Base-by-base conservation (phyloP, 2,113 vertebrate genomes). In the Catharus fuscescens region DNA sequence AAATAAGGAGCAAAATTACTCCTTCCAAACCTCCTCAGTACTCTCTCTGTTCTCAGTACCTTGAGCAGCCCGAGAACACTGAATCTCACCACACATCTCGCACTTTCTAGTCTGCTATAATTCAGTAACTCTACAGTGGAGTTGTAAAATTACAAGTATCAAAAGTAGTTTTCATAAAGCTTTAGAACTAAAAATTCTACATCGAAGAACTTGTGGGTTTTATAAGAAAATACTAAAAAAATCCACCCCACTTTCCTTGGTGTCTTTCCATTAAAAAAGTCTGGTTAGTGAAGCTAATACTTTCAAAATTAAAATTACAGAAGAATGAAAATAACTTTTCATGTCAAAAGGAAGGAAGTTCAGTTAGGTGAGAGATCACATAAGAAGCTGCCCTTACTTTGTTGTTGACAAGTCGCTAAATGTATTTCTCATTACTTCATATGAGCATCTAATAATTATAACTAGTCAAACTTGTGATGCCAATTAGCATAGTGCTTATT, bases 321-420 rank as follows among this genome's bases (percentile, higher is more conserved):
- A 84, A 78, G 52, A 91, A 93, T 1, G 0, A 90, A 90, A 92
- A 56, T 50, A 52, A 21, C 21, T 64, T 89, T 56, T 72, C 7
- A n/a, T 21, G 13, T 44, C 69, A 80, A 86, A 76, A 77, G 72
- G 85, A 90, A 92, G 86, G 71, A 86, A 96, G 80, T 50, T 67
- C 74, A 84, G 38, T 70, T 67, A 82, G 40, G 60, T 92, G 92
- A 95, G 62, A 83, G 91, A 86, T 83, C 59, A 74, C 56, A 54
- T 8, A 86, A 83, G 59, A 53, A 93, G 79, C 62, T 90, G 32
- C 72, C 69, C 71, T 88, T 73, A 93, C 6, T 70, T 28, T 45
- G 86, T 25, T 94, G 72, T 73, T 88, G 67, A 83, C 86, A 82
- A 82, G 42, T 21, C 9, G 12, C 79, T 90, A 86, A 90, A 86